Conservation (phyloP, 2,113 vertebrate genomes). For the Mus spicilegus region DNA sequence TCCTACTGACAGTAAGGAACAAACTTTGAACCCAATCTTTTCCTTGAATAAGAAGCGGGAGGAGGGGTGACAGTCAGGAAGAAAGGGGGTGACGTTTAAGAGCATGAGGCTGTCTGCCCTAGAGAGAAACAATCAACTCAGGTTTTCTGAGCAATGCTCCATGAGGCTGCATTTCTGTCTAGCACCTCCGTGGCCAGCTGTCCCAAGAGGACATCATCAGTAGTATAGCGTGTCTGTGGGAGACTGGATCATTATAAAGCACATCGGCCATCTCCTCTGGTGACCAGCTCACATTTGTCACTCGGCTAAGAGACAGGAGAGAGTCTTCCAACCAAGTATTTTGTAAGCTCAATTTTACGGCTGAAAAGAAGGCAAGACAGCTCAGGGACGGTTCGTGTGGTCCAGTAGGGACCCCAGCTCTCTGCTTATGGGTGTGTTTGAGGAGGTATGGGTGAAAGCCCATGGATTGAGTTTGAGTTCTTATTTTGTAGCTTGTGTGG, state of each 20-base stretch:
- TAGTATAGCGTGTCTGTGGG: neutral
- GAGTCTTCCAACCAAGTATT: neutral
- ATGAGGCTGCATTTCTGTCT: neutral
- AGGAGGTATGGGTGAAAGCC: neutral
- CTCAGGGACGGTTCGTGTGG: neutral
- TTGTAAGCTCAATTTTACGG: neutral
- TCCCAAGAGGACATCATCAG: neutral
- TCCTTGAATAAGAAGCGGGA: neutral
- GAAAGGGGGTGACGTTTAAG: slow-evolving; percentile 12
- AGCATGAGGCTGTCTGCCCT: neutral
- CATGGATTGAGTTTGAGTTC: neutral
- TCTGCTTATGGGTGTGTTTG: neutral
- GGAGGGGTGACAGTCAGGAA: neutral
- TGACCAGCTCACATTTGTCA: neutral
- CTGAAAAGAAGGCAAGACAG: neutral
- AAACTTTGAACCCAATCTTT: neutral
- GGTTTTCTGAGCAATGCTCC: neutral
- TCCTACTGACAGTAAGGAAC: neutral
- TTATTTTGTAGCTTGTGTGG: neutral
- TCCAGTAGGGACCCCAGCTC: neutral
- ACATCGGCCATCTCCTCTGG: neutral
- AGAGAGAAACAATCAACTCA: neutral
- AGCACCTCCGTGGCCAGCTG: neutral
- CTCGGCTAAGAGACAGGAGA: neutral
- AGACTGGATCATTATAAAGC: neutral